Evolutionary conservation across 2,113 vertebrate species (phyloP), one percentile per base, ranked within the genome.

Genomic region (Parotia lawesii): DNA sequence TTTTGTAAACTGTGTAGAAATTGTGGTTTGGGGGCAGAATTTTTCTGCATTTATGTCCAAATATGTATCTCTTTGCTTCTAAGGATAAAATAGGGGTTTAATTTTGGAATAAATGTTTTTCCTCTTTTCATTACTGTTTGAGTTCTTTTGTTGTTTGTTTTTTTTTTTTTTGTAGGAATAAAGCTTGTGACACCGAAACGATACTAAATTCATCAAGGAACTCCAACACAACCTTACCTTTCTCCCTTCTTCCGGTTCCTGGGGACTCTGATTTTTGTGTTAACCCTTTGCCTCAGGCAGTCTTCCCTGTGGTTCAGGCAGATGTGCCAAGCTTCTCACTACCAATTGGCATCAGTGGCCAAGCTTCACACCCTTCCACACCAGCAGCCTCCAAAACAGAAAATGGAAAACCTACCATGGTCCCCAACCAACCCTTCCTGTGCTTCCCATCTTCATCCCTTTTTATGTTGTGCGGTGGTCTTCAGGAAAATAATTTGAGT

Each of bases 381-480:
- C 19, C 92, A 21, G 33, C 69, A 29, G 15, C 79, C 76, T 93
- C 62, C 10, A 95, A 94, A 9, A 5, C 53, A 35, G 97, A 98
- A 56, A 86, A 71, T 27, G 51, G 82, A 51, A 96, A 94, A 74
- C 73, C 96, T 45, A 35, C 95, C 24, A 56, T 97, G 75, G 80
- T 97, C 40, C 72, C 97, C 15, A 89, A 53, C 16, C 97, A 97
- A 50, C 94, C 95, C 28, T 69, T 99, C 78, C 92, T 99, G 48
- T 99, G 98, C 60, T 94, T 99, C 92, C 98, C 98, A 5, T 98
- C 98, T 82, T 95, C 98, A 22, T 98, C 99, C 1, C 90, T 99
- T 71, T 96, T 99, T 82, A 98, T 99, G 98, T 86, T 99, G 57
- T 99, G 97, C 7, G 91, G 97, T 8, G 70, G 88, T 65, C 86